These are phyloP conservation scores for Ichneumon xanthorius DNA, from an alignment of 2,888 invertebrate genomes.

Conservation along the genomic window DNA sequence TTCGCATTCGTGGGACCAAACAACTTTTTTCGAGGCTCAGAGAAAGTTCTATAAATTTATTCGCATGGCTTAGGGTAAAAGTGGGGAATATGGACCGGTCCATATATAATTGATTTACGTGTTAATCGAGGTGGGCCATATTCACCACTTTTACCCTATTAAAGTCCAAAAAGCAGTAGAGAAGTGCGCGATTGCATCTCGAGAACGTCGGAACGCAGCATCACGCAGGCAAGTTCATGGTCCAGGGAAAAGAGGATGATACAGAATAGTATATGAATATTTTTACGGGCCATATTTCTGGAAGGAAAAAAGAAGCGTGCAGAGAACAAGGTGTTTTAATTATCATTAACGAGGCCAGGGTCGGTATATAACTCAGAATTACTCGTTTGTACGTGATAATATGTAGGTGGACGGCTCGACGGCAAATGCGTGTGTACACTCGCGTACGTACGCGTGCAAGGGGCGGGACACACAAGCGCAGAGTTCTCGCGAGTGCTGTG, in stretches of 20 bases:
- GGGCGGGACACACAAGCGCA: constrained; percentile 66
- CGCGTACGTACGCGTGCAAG: constrained; percentile 16
- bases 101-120: too few relatives aligned
- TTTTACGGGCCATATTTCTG: constrained; percentile 56
- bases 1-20: not conserved
- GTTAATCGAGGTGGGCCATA: too few relatives aligned
- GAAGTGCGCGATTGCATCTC: not conserved
- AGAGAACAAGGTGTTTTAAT: constrained; percentile 83
- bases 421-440: constrained; percentile 61
- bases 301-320: constrained; percentile 52
- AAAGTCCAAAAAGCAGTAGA: not conserved
- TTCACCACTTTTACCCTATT: too few relatives aligned
- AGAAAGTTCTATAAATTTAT: not conserved
- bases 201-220: not conserved
- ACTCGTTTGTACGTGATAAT: constrained; percentile 83
- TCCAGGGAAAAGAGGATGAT: constrained; percentile 48
- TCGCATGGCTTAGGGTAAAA: not conserved
- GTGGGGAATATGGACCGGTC: too few relatives aligned
- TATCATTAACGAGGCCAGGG: constrained; percentile 83
- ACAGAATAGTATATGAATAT: constrained; percentile 63
- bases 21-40: not conserved
- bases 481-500: constrained; percentile 46
- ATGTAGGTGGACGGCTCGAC: constrained; percentile 74
- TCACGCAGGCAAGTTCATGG: constrained; percentile 38
- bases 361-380: constrained; percentile 83